Base-by-base conservation (phyloP, 2,888 invertebrate species). In the Xylota sylvarum region DNA sequence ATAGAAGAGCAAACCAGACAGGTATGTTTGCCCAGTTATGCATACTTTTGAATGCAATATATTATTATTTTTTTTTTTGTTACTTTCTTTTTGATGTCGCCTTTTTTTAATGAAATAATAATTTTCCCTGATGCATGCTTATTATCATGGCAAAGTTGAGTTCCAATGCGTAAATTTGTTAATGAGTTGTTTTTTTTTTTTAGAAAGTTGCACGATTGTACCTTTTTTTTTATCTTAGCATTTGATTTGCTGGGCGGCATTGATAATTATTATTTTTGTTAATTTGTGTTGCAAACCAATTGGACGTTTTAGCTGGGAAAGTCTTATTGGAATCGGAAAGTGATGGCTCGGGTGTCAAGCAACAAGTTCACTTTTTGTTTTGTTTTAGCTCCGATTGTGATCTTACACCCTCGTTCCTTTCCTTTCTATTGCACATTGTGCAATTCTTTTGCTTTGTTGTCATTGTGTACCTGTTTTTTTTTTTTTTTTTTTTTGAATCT, bases 1-100 rank as follows among this genome's bases (percentile, higher is more conserved):
- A 3, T 23, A 27, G n/a, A 64, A 35, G 6, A 67, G n/a, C 60
- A 55, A 55, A 78, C 65, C 40, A 70, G 35, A n/a, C 32, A 83
- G 83, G 83, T 83, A 62, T 23, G 78, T 65, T 23, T 2, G 23
- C 23, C 1, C 23, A 23, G 23, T 23, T 3, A 17, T 48, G n/a
- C 27, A 70, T 30, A 58, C 14, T 30, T 19, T 32, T 74, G n/a
- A 3, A 14, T 9, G 9, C 23, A 58, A 5, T n/a, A n/a, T n/a
- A n/a, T n/a, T n/a, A 3, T 9, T 12, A 23, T 55, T 32, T 40
- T 5, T 35, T 37, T 67, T 35, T 70, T 37, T 32, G 70, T 60
- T 60, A 60, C 48, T 79, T 84, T 80, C 80, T 80, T 84, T 84
- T 84, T 84, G 84, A 80, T 84, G 69, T 84, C 69, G 84, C 84